Evolutionary conservation across 2,797 vertebrate species (phyloP), one percentile per base, ranked within the genome.

Genomic region (Zenarchopterus dispar): DNA sequence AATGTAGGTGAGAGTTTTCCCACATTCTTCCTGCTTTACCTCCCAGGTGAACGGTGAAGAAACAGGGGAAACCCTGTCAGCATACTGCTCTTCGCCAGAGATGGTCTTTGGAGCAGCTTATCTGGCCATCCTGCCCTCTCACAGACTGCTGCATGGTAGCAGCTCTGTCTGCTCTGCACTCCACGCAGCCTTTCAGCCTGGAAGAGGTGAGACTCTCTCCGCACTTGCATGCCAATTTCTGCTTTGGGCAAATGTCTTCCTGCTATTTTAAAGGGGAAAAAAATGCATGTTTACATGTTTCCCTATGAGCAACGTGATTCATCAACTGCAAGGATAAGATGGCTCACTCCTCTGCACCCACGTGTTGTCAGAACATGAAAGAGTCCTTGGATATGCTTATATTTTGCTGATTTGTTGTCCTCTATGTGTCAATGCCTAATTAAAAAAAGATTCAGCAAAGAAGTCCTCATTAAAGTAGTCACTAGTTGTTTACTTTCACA

Each of bases 41-140:
- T 62, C 58, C 47, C 90, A 99, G 98, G 86, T 96, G 58, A 91
- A 94, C 9, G 96, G 95, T 19, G 77, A 89, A 60, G 89, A 93
- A 75, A 94, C 93, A 0, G 95, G 93, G 74, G 97, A 98, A 75
- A 94, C 76, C 52, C 75, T 99, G 75, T 82, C 93, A 0, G 97
- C 95, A 41, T 99, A 96, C 88, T 92, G 95, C 23, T 91, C 85
- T 62, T 94, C 91, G 1, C 98, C 97, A 1, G 98, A 99, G 90
- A 93, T 87, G 8, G 87, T 99, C 72, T 96, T 95, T 6, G 97
- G 97, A 56, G 90, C 93, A 0, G 97, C 97, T 13, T 96, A 95
- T 56, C 67, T 99, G 54, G 92, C 88, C 65, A 91, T 99, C 82
- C 92, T 96, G 56, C 94, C 95, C 1, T 92, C 89, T 64, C 97